Evolutionary conservation across 2,888 invertebrate genomes (phyloP), one percentile per base, ranked within the genome.

Genomic region (Epistrophella euchroma): DNA sequence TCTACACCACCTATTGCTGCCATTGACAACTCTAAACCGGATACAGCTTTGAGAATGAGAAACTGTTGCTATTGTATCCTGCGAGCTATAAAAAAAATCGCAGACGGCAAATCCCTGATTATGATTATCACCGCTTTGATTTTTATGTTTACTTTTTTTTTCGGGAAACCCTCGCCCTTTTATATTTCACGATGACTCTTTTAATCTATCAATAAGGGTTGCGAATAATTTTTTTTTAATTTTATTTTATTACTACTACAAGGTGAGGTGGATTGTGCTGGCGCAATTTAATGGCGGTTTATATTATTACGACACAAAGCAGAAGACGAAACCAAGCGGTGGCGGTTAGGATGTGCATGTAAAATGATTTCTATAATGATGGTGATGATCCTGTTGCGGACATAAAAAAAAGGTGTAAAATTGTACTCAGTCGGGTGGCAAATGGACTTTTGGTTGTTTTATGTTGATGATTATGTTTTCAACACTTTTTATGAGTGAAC

Each of bases 331-430:
- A 28, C 62, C 17, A n/a, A n/a, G 55, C 62, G n/a, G n/a, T n/a
- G n/a, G 22, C 50, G 75, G 56, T 64, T 60, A 74, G 50, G 68
- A 40, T 70, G 60, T 70, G 50, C 60, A 73, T 79, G 73, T 60
- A 55, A 32, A 68, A 37, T 68, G 40, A 60, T 58, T 66, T 40
- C 52, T 66, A 52, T 64, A 70, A 71, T 84, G 80, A 66, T 74
- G 68, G 45, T 45, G 73, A 74, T 87, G 78, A 82, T 87, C 75
- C 74, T 83, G 70, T 78, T 74, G 79, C 13, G 77, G 37, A 47
- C 72, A 82, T 82, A 85, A 87, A 88, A 80, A 76, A 81, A 76
- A 78, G 84, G 88, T 88, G 84, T 84, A 87, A 84, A 87, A 84
- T 62, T 75, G 55, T 70, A 81, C 32, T 86, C 73, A 74, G 77